These are phyloP conservation scores for Cichlasoma orientale DNA, from an alignment of 2,797 vertebrate species.

Conservation along the genomic window DNA sequence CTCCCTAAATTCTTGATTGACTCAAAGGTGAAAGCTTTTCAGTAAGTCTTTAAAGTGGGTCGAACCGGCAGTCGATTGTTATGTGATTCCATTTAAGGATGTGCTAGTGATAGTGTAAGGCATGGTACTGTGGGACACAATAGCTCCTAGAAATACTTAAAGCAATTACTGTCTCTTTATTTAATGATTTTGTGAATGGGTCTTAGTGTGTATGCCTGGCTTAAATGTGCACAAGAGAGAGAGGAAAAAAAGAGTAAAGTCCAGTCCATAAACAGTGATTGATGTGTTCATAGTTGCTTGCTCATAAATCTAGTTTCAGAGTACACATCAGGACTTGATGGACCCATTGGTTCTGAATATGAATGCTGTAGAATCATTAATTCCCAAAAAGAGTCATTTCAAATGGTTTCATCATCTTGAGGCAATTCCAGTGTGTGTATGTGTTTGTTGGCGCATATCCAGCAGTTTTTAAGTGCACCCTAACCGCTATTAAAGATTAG, in stretches of 20 bases:
- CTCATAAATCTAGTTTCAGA: slow-evolving; percentile 36
- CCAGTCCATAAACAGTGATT: slow-evolving; percentile 12
- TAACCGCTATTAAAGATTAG: slow-evolving; percentile 35
- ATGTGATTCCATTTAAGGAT: slow-evolving; percentile 28
- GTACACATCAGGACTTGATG: slow-evolving; percentile 29
- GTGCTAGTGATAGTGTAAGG: background rate
- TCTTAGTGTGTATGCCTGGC: background rate
- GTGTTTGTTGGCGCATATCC: slow-evolving; percentile 23
- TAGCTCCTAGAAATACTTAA: slow-evolving; percentile 20
- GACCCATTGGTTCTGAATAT: slow-evolving; percentile 38
- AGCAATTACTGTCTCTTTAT: slow-evolving; percentile 17
- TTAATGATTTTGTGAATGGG: slow-evolving; percentile 4
- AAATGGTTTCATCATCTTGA: slow-evolving; percentile 70
- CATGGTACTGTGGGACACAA: background rate
- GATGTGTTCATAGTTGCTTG: slow-evolving; percentile 18
- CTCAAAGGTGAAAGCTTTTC: slow-evolving; percentile 22
- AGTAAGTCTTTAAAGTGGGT: slow-evolving; percentile 19
- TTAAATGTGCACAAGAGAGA: background rate
- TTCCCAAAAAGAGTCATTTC: slow-evolving; percentile 62
- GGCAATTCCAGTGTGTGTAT: slow-evolving; percentile 32
- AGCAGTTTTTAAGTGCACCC: slow-evolving; percentile 49
- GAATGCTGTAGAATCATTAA: slow-evolving; percentile 63
- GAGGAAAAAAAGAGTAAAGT: background rate
- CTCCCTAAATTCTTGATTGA: slow-evolving; percentile 18
- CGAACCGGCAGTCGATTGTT: slow-evolving; percentile 19